A percentile compares a stretch with the other conserved stretches of the same genome.
Evolutionary conservation across 2,888 invertebrate genomes (phyloP).

Genomic region (Sarcophaga variegata): DNA sequence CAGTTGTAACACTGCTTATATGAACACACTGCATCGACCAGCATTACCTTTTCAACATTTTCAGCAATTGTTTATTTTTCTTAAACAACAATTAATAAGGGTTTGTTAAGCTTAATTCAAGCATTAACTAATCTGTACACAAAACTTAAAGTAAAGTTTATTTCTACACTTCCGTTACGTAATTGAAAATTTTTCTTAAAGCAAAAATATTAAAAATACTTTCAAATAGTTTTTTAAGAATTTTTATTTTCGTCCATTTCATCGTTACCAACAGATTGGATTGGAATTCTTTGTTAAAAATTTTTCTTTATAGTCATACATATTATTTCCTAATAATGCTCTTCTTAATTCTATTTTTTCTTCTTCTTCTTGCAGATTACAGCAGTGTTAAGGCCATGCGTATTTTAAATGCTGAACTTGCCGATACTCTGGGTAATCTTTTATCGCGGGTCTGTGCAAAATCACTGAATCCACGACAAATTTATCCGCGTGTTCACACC

Average conservation of each 20-base stretch:
- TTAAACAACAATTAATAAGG: too few species aligned
- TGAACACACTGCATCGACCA: too few species aligned
- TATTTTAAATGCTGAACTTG: slow-evolving; percentile 93
- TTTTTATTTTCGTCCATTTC: neutral
- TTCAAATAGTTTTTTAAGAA: neutral
- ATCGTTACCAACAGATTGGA: too few species aligned
- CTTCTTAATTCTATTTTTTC: slow-evolving; percentile 8
- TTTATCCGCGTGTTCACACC: slow-evolving; percentile 86
- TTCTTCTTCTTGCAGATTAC: slow-evolving; percentile 86
- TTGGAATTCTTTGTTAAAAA: too few species aligned
- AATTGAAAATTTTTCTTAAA: too few species aligned
- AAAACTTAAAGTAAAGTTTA: too few species aligned
- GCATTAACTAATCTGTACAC: too few species aligned
- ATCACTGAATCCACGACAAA: slow-evolving; percentile 89
- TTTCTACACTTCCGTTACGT: too few species aligned
- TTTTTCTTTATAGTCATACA: neutral
- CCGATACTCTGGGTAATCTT: slow-evolving; percentile 96
- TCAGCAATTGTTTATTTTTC: too few species aligned
- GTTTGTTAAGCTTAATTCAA: too few species aligned
- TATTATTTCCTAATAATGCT: slow-evolving; percentile 3
- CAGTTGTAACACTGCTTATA: too few species aligned
- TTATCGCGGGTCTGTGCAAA: slow-evolving; percentile 90
- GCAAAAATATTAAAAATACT: neutral
- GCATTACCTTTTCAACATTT: too few species aligned
- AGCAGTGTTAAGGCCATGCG: slow-evolving; percentile 88